Evolutionary conservation across 2,797 vertebrate genomes (phyloP).

Genomic region (Lemur catta): DNA sequence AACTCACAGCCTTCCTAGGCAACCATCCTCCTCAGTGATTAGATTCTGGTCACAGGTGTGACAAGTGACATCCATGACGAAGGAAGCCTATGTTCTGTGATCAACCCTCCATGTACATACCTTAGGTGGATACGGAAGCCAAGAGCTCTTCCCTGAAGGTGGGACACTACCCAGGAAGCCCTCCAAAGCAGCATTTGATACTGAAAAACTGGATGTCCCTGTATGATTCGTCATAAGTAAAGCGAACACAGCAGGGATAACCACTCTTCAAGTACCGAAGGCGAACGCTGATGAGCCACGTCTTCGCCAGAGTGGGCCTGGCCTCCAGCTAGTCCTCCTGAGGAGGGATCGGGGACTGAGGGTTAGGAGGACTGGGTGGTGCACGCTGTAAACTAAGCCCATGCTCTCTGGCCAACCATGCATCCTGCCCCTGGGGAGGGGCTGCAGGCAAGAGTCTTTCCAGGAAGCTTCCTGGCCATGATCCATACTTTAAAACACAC

Average conservation of each 20-base stretch:
- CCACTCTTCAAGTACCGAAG: slow-evolving; percentile 61
- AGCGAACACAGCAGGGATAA: slow-evolving; percentile 65
- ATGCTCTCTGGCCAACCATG: neutral
- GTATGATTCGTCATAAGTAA: slow-evolving; percentile 68
- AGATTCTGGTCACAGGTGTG: fast-evolving
- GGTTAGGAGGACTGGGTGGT: neutral
- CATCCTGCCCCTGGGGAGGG: neutral
- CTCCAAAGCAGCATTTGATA: slow-evolving; percentile 60
- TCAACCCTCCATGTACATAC: neutral
- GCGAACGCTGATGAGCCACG: fast-evolving
- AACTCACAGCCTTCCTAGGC: neutral
- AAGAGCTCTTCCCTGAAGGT: neutral
- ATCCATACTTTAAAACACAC: neutral
- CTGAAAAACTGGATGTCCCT: slow-evolving; percentile 75
- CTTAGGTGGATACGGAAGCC: neutral
- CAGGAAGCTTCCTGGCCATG: neutral
- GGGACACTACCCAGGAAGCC: neutral
- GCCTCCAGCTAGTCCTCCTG: neutral
- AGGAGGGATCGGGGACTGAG: neutral
- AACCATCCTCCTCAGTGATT: neutral
- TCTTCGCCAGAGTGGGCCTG: neutral
- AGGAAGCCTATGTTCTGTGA: fast-evolving
- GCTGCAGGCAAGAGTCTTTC: neutral
- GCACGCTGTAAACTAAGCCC: neutral
- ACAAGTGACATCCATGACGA: fast-evolving